These are phyloP conservation scores for Leucopsar rothschildi DNA, from an alignment of 2,113 vertebrate genomes.

Conservation along the genomic window DNA sequence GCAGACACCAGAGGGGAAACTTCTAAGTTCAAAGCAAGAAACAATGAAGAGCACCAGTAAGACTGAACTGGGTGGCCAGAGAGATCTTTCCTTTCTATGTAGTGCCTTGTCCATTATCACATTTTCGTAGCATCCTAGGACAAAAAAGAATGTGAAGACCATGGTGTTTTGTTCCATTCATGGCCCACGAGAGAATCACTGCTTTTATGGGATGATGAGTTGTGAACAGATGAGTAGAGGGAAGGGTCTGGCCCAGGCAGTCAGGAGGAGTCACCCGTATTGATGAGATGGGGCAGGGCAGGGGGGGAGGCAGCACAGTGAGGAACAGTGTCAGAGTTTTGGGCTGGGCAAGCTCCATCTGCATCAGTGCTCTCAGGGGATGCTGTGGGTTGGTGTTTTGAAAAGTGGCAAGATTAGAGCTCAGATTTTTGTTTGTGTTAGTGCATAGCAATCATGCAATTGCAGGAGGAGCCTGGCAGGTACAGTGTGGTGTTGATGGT, in stretches of 20 bases:
- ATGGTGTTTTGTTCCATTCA: neutral
- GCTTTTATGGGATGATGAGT: neutral
- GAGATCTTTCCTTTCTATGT: neutral
- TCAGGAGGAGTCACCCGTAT: rapidly evolving
- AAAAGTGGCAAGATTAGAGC: neutral
- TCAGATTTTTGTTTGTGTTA: neutral
- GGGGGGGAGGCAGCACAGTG: neutral
- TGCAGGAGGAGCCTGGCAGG: neutral
- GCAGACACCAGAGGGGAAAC: neutral
- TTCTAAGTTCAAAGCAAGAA: neutral
- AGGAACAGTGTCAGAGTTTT: neutral
- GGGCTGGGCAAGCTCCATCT: neutral
- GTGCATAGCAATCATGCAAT: neutral
- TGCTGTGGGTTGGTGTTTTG: neutral
- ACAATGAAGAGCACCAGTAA: neutral
- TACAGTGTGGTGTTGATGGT: neutral
- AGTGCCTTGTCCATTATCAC: neutral
- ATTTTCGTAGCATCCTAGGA: neutral
- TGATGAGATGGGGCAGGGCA: neutral
- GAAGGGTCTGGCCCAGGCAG: neutral
- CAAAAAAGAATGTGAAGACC: neutral
- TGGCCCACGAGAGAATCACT: neutral
- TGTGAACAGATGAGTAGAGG: neutral
- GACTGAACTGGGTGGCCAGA: neutral
- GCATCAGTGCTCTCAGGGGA: neutral